Conservation (phyloP, 2,888 invertebrate species). For the Trisateles emortualis region DNA sequence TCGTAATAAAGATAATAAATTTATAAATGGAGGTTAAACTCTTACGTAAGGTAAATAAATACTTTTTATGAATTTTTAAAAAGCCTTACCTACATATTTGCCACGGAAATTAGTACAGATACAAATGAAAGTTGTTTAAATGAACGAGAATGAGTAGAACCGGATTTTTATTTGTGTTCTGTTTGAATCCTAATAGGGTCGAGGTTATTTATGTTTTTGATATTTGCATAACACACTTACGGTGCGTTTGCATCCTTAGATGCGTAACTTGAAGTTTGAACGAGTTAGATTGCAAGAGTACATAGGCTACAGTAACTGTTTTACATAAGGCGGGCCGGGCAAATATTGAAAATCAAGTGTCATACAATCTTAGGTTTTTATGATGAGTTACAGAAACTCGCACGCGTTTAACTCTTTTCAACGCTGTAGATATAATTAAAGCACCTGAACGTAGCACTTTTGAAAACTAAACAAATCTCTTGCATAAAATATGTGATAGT, state of each 20-base stretch:
- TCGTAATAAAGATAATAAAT: constrained; percentile 28
- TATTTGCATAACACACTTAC: constrained; percentile 42
- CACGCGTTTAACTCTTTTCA: too few species aligned
- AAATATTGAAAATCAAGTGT: too few species aligned
- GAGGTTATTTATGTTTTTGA: constrained; percentile 60
- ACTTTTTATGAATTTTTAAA: constrained; percentile 15
- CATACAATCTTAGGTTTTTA: too few species aligned
- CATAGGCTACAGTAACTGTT: too few species aligned
- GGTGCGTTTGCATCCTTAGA: background rate
- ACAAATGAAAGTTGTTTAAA: constrained; percentile 77
- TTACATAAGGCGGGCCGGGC: too few species aligned
- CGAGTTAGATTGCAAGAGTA: too few species aligned
- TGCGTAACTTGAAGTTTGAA: background rate
- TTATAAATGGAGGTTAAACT: constrained; percentile 10
- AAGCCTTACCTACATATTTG: constrained; percentile 34
- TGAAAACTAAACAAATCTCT: too few species aligned
- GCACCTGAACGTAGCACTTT: too few species aligned
- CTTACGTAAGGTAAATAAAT: constrained; percentile 28
- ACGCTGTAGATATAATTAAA: too few species aligned
- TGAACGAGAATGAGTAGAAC: constrained; percentile 67
- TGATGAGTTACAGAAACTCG: too few species aligned
- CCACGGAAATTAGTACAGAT: constrained; percentile 61
- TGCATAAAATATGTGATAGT: too few species aligned
- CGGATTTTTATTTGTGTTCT: constrained; percentile 73
- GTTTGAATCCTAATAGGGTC: constrained; percentile 60